Evolutionary conservation across 2,797 vertebrate genomes (phyloP).

Genomic region (Diceros bicornis): DNA sequence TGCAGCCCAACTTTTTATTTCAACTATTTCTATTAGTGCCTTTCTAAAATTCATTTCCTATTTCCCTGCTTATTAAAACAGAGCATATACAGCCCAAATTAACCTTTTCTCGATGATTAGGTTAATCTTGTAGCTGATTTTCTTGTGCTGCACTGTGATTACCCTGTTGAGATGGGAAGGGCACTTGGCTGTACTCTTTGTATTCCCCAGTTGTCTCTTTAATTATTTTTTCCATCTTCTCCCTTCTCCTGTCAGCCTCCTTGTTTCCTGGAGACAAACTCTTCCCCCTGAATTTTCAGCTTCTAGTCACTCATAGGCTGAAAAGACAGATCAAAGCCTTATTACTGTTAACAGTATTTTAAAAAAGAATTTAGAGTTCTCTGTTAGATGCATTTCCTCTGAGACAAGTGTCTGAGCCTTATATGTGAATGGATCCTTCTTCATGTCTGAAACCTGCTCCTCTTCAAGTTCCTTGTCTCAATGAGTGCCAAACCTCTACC

Average conservation of each 20-base stretch:
- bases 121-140: conserved; percentile 26
- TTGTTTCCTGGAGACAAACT: neutral
- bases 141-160: neutral
- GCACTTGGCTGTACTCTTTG: neutral
- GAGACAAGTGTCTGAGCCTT: neutral
- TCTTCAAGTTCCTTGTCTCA: neutral
- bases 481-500: neutral
- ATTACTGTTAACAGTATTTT: neutral
- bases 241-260: neutral
- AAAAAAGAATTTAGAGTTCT: neutral
- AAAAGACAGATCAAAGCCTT: neutral
- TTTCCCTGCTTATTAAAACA: conserved; percentile 62
- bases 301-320: neutral
- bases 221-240: neutral
- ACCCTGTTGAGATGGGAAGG: neutral
- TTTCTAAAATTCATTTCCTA: conserved; percentile 58
- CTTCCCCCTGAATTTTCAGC: neutral
- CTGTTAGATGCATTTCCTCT: neutral
- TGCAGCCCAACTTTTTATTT: neutral
- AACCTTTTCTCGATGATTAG: conserved; percentile 64
- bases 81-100: neutral
- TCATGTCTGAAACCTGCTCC: neutral
- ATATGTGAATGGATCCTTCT: neutral
- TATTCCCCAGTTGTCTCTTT: neutral
- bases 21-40: neutral